A percentile compares a stretch with the other conserved stretches of the same genome.
phyloP scores from a whole-genome alignment of 2,888 invertebrate species.

The Sarcophaga carnaria region DNA sequence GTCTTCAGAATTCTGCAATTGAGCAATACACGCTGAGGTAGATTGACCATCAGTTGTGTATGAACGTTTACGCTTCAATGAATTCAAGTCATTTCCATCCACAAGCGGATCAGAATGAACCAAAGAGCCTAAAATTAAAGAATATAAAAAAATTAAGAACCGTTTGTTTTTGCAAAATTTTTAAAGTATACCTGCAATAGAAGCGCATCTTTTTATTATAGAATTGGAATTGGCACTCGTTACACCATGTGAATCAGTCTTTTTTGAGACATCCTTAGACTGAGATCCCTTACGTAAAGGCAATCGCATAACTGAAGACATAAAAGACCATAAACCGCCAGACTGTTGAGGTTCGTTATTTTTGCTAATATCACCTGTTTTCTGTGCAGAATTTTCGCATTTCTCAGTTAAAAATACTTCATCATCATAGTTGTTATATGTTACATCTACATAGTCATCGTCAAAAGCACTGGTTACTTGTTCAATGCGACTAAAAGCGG shows the following conservation, averaged over 20 bases:
- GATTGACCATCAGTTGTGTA: constrained; percentile 74
- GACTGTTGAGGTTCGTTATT: constrained; percentile 23
- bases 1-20: constrained; percentile 53
- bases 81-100: constrained; percentile 71
- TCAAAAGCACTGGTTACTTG: constrained; percentile 64
- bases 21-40: constrained; percentile 63
- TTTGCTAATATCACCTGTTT: constrained; percentile 35
- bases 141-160: constrained; percentile 4
- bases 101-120: constrained; percentile 73
- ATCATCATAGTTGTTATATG: constrained; percentile 67
- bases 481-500: constrained; percentile 71
- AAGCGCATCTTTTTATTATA: constrained; percentile 78
- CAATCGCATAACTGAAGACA: constrained; percentile 78
- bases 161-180: constrained; percentile 13
- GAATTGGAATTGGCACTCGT: constrained; percentile 71
- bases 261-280: constrained; percentile 30
- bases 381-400: constrained; percentile 9
- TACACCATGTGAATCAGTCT: constrained; percentile 29
- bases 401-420: constrained; percentile 70
- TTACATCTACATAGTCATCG: constrained; percentile 23
- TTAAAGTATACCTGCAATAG: constrained; percentile 75
- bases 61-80: constrained; percentile 78
- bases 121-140: constrained; percentile 74
- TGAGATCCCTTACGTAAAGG: constrained; percentile 70
- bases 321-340: constrained; percentile 72